Base-by-base conservation (phyloP, 2,113 vertebrate species). In the Pseudopipra pipra region DNA sequence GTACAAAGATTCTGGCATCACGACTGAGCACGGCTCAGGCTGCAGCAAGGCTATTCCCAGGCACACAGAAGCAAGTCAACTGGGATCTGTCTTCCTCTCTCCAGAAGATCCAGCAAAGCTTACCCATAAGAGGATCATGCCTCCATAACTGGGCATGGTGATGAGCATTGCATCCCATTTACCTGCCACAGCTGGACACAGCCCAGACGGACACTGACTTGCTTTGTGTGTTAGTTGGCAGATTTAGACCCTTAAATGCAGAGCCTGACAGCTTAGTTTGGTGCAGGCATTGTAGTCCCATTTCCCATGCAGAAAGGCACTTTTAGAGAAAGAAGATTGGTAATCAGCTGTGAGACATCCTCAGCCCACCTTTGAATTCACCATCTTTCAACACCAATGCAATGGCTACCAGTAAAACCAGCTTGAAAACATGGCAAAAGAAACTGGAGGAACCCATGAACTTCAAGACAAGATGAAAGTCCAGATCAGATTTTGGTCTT, bases 371-470 rank as follows among this genome's bases (percentile, higher is more conserved):
- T 66, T 52, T 39, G 44, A 76, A 41, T 83, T 76, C 35, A 25
- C 71, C 63, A 70, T 11, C 59, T 86, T 83, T 73, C 12, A 55
- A 30, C 30, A 55, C 24, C 59, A 73, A 24, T 11, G 43, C 61
- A 31, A 37, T 1, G 13, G 41, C 55, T 46, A 59, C 52, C 52
- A 62, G 49, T 5, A 91, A 35, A 33, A 74, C 14, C 55, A 55
- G 55, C 63, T 39, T 55, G 43, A 55, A 80, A 70, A 73, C 0
- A 0, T 4, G 15, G 13, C 12, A n/a, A 33, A 58, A 58, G 31
- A 58, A n/a, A 58, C 61, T 20, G 10, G 27, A 61, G 24, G 41
- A 83, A 88, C 18, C 35, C 44, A 33, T 2, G 21, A 58, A 44
- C 54, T 56, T 76, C 14, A 52, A 63, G 58, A 23, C 44, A 49